Base-by-base conservation (phyloP, 2,797 vertebrate species). In the Hipposideros larvatus region DNA sequence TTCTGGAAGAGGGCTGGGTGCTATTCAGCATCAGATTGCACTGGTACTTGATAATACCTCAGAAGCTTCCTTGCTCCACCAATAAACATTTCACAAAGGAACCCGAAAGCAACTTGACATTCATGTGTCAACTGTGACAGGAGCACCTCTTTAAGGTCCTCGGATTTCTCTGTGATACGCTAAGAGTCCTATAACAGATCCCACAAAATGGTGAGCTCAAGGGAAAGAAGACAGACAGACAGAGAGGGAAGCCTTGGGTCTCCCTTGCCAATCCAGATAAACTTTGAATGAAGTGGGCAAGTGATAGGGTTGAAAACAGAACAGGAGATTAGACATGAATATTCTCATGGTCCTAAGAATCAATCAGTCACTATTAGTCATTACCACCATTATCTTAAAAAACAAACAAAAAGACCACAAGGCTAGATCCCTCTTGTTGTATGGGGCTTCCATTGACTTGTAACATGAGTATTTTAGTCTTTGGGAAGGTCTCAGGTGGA, bases 1-100 rank as follows among this genome's bases (percentile, higher is more conserved):
- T 51, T 85, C 61, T 84, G 19, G 85, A 80, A 70, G 73, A 87
- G 10, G 28, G 13, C 61, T 73, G 61, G 65, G 15, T 80, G 24
- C 7, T 37, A 43, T 14, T 26, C 24, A 34, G 59, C 15, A 55
- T 90, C 74, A 70, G 41, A 66, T 7, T 55, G 19, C n/a, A 53
- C 48, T 51, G 19, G 10, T 31, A 61, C 34, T 82, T n/a, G 41
- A 11, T 82, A 66, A 83, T 21, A 82, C 46, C 77, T 65, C 57
- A 77, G 89, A 91, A 80, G 51, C 46, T 71, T 92, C 83, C 92
- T 73, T 96, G 31, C 24, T 68, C 51, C 37, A 19, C 26, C 73
- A 70, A 19, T 28, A 83, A 70, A 22, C 34, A 80, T 61, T 68
- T 87, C 55, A 85, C n/a, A 93, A 48, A 85, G 14, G 57, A 73